Conservation (phyloP, 2,113 vertebrate genomes). For the Lepidothrix coronata region DNA sequence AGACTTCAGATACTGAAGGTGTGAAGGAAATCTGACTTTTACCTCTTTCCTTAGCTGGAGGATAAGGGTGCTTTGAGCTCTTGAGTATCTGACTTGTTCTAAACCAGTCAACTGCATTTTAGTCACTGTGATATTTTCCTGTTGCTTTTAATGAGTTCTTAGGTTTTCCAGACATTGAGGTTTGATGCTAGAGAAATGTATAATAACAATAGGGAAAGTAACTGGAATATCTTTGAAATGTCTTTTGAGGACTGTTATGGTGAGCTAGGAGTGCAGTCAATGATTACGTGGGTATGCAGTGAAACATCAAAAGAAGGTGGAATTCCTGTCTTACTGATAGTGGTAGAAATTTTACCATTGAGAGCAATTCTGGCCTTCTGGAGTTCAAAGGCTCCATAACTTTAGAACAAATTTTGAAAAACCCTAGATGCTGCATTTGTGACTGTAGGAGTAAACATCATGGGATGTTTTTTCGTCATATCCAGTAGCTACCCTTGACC, state of each 20-base stretch:
- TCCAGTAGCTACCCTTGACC: background rate
- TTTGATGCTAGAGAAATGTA: background rate
- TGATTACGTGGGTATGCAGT: background rate
- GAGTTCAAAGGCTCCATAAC: background rate
- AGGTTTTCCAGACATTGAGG: background rate
- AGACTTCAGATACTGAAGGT: background rate
- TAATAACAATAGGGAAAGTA: background rate
- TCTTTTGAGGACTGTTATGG: background rate
- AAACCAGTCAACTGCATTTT: background rate
- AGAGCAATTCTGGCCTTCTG: background rate
- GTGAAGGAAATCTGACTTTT: background rate
- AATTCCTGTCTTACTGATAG: background rate
- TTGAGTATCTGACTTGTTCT: background rate
- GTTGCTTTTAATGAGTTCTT: background rate
- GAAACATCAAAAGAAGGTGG: background rate
- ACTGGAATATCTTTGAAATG: background rate
- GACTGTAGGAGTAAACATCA: background rate
- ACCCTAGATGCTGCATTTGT: background rate
- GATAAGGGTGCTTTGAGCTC: background rate
- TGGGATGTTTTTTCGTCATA: background rate
- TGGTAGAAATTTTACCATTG: background rate
- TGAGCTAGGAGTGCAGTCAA: background rate
- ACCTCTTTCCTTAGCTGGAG: background rate
- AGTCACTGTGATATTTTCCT: background rate
- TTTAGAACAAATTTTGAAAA: background rate